Evolutionary conservation across 2,888 invertebrate genomes (phyloP).

Genomic region (Caenorhabditis virilis): DNA sequence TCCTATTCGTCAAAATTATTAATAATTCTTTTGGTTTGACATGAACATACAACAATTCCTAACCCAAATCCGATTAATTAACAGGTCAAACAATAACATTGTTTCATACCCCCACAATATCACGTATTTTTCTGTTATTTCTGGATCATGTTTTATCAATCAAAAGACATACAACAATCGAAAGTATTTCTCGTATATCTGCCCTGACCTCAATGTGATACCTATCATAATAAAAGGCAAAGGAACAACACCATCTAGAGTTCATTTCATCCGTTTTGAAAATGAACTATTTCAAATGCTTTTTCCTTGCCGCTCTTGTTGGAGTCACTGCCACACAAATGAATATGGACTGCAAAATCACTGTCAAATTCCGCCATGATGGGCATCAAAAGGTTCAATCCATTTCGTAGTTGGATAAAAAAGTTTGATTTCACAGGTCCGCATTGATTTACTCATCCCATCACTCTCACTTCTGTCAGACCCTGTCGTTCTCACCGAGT

Average conservation of each 20-base stretch:
- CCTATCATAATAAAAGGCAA: constrained; percentile 18
- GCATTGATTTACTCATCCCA: constrained; percentile 38
- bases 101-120: too few species aligned
- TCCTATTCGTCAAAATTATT: too few species aligned
- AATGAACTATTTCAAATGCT: constrained; percentile 27
- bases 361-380: constrained; percentile 35
- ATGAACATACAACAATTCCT: too few species aligned
- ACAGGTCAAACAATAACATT: too few species aligned
- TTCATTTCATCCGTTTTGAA: constrained; percentile 1
- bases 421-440: constrained; percentile 9
- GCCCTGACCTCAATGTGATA: neutral
- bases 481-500: constrained; percentile 30
- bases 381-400: constrained; percentile 25
- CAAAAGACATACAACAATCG: neutral
- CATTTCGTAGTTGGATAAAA: neutral
- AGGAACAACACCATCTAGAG: neutral
- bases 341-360: constrained; percentile 34
- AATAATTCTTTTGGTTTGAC: too few species aligned
- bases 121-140: too few species aligned
- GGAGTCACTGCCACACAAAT: constrained; percentile 21
- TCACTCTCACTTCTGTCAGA: constrained; percentile 35
- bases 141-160: too few species aligned
- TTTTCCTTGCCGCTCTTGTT: constrained; percentile 22
- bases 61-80: too few species aligned
- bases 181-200: neutral